Evolutionary conservation across 2,888 invertebrate genomes (phyloP), one percentile per base, ranked within the genome.

Genomic region (Abrostola triplasia): DNA sequence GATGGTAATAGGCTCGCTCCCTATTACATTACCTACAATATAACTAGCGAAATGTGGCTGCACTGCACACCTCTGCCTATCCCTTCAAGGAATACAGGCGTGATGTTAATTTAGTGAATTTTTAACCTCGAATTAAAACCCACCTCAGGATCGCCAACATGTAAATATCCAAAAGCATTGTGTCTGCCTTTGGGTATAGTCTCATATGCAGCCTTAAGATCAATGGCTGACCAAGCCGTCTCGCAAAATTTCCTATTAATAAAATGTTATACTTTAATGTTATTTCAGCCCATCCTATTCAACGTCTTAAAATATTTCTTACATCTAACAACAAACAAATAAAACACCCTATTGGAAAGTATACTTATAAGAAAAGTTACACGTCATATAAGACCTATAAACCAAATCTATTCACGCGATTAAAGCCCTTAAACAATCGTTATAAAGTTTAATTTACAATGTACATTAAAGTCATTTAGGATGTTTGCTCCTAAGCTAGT

Each of bases 301-400:
- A 57, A 48, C 58, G 50, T 63, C 44, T 58, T 51, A 78, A 70
- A 73, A 70, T 68, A 61, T 51, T 70, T 70, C 74, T 75, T 67
- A 73, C 55, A 10, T 11, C 5, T 13, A 44, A 37, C 0, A 6
- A 5, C 8, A 49, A 66, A 36, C 11, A 69, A 77, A 74, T 65
- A 77, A 76, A 78, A 65, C 76, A 64, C 68, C 58, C 73, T 74
- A 77, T 80, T 82, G 48, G 59, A 59, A 67, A 73, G 66, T 55
- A 53, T 59, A 44, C 59, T 50, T 50, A 59, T 64, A 64, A 44
- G 61, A 80, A 66, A 57, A 61, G 6, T 35, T 12, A 7, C 6
- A 6, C 6, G n/a, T 24, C 7, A 11, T 13, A 61, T 2, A 44
- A 52, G 38, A 24, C 53, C 0, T 58, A 77, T 61, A 8, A 10